A percentile compares a stretch with the other conserved stretches of the same genome.
phyloP scores from a whole-genome alignment of 2,888 invertebrate genomes.

The Eutolmus rufibarbis region DNA sequence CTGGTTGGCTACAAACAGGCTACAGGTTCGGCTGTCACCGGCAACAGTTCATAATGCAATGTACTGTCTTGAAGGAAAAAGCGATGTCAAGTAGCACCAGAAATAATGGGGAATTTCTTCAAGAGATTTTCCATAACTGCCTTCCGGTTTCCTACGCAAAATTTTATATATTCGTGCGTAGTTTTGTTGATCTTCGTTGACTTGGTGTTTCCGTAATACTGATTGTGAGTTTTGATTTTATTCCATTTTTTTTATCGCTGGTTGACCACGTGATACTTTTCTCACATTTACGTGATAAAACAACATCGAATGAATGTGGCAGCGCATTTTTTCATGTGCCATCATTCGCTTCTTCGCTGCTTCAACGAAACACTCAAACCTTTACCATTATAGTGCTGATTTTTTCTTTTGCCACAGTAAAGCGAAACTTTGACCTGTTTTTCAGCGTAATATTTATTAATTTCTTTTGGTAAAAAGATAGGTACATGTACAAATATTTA shows the following conservation, averaged over 20 bases:
- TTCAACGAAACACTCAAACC: not conserved
- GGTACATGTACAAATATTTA: not conserved
- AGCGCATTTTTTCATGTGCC: not conserved
- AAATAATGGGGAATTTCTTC: not conserved
- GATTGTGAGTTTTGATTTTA: not conserved
- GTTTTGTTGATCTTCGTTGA: not conserved
- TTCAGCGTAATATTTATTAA: not conserved
- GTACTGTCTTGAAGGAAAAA: not conserved
- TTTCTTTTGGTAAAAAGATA: not conserved
- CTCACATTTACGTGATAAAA: conserved; percentile 15
- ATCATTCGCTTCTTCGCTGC: not conserved
- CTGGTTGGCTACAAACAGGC: not conserved
- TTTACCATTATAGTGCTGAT: not conserved
- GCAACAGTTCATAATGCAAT: not conserved
- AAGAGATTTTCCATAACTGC: not conserved
- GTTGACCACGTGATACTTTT: conserved; percentile 18
- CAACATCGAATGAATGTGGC: not conserved
- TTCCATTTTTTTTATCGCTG: not conserved
- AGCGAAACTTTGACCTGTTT: not conserved
- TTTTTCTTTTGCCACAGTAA: not conserved
- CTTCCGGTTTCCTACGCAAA: not conserved
- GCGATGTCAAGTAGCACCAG: not conserved
- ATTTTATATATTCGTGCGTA: not conserved
- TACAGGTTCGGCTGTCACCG: not conserved
- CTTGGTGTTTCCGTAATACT: not conserved